phyloP scores from a whole-genome alignment of 2,888 invertebrate species.

The Hypselothyrea guttata region DNA sequence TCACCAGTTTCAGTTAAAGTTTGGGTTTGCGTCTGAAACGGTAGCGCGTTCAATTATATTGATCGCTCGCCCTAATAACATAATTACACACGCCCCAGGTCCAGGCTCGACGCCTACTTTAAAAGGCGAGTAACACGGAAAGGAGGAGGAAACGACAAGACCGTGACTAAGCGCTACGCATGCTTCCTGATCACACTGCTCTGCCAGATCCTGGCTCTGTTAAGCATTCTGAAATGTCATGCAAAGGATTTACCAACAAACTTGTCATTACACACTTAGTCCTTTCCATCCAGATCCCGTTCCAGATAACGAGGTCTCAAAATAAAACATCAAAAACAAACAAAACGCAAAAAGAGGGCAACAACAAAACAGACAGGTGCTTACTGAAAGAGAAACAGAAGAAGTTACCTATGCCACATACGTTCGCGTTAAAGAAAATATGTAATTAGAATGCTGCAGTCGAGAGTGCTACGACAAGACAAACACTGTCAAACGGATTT shows the following conservation, averaged over 20 bases:
- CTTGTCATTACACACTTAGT: constrained; percentile 73
- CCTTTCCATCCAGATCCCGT: constrained; percentile 22
- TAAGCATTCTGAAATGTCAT: constrained; percentile 63
- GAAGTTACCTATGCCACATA: too few species aligned
- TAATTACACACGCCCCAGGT: constrained; percentile 73
- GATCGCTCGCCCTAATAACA: constrained; percentile 68
- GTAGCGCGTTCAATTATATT: constrained; percentile 72
- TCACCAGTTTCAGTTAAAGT: not conserved
- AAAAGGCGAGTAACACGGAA: constrained; percentile 70
- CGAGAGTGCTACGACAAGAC: constrained; percentile 2
- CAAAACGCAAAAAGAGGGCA: constrained; percentile 10
- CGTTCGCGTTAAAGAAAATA: constrained; percentile 23
- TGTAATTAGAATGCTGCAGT: constrained; percentile 41
- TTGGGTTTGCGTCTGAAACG: constrained; percentile 36
- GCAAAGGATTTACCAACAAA: constrained; percentile 63
- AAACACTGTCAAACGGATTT: not conserved
- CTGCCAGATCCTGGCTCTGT: constrained; percentile 49
- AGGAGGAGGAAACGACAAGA: not conserved
- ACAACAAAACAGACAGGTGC: constrained; percentile 38
- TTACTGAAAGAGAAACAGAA: constrained; percentile 2
- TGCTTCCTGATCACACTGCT: constrained; percentile 37
- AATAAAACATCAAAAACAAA: constrained; percentile 33
- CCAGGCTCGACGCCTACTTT: constrained; percentile 68
- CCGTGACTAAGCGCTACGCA: constrained; percentile 65
- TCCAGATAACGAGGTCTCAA: constrained; percentile 50